Evolutionary conservation across 1,140 invertebrate genomes (phyloP).

Genomic region (Procambarus clarkii): DNA sequence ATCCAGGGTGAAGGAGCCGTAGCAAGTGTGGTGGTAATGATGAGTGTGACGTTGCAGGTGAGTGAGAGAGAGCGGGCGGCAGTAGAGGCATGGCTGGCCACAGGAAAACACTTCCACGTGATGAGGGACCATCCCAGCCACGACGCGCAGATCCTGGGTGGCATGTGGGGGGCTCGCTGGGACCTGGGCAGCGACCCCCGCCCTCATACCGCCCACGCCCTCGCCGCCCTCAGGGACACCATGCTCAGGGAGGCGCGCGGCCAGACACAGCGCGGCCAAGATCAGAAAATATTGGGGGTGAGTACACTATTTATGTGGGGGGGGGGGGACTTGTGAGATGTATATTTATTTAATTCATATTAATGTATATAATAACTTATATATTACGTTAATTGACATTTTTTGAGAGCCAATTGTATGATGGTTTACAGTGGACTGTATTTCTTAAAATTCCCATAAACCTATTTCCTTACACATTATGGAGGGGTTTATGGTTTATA

Average conservation of each 20-base stretch:
- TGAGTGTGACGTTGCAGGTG: neutral
- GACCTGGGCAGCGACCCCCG: neutral
- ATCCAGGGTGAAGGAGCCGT: no score
- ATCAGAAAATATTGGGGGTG: constrained; percentile 48
- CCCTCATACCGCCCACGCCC: neutral
- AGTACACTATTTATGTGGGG: neutral
- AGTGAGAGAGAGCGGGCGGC: constrained; percentile 65
- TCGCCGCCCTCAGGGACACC: constrained; percentile 1
- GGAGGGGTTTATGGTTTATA: no score
- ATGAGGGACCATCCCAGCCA: constrained; percentile 74
- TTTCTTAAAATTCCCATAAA: no score
- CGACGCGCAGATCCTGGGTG: constrained; percentile 51
- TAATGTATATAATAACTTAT: no score
- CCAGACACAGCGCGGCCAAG: neutral
- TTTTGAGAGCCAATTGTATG: no score
- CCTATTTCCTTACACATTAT: no score
- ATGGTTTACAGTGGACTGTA: no score
- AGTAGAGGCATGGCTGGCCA: constrained; percentile 72
- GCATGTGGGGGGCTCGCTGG: constrained; percentile 65
- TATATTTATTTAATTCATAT: no score
- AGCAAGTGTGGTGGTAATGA: neutral
- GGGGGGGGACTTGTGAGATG: no score
- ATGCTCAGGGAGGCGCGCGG: neutral
- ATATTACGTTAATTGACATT: no score
- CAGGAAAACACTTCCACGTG: constrained; percentile 72